These are phyloP conservation scores for Pterostichus niger DNA, from an alignment of 2,888 invertebrate genomes.

Conservation along the genomic window DNA sequence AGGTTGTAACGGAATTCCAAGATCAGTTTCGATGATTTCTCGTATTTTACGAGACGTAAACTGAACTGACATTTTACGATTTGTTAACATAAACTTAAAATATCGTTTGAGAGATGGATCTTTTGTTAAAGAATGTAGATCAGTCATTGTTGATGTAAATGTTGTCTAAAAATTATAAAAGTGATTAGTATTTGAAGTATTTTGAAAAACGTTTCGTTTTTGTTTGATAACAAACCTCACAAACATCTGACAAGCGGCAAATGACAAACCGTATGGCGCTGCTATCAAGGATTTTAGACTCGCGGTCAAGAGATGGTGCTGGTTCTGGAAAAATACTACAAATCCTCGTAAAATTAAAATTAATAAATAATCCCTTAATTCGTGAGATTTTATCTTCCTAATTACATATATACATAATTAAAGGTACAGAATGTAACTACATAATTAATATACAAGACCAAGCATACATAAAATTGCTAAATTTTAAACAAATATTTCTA, in stretches of 20 bases:
- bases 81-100: constrained; percentile 58
- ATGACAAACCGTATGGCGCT: background rate
- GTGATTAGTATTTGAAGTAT: background rate
- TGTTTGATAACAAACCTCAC: background rate
- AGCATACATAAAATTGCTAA: constrained; percentile 47
- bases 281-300: background rate
- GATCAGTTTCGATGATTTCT: constrained; percentile 57
- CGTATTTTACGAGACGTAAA: constrained; percentile 55
- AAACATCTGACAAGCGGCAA: background rate
- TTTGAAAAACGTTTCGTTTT: too few species aligned
- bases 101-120: constrained; percentile 59
- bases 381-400: constrained; percentile 51
- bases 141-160: constrained; percentile 1
- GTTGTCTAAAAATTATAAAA: background rate
- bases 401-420: constrained; percentile 55
- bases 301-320: background rate
- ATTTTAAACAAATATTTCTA: constrained; percentile 38
- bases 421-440: constrained; percentile 41
- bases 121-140: background rate
- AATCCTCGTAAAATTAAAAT: background rate
- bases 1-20: constrained; percentile 28
- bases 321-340: background rate
- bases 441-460: constrained; percentile 45
- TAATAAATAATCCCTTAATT: constrained; percentile 30
- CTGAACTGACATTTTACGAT: constrained; percentile 55